A percentile compares a stretch with the other conserved stretches of the same genome.
Evolutionary conservation across 1,140 invertebrate genomes (phyloP).

Genomic region (Diachasmimorpha longicaudata): DNA sequence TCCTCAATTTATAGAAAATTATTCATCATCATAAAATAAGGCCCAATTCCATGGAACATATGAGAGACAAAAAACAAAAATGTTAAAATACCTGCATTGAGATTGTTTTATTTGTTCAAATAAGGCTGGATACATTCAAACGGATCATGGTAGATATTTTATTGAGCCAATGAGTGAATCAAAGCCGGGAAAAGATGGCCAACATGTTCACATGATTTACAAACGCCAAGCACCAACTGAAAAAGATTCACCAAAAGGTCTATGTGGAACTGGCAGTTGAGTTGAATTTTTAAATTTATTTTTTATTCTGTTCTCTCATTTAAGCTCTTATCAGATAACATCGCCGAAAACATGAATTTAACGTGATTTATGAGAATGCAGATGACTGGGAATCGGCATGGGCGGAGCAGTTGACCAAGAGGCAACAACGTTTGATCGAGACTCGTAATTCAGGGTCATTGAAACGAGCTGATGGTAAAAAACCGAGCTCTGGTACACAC

Average conservation of each 20-base stretch:
- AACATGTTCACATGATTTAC: constrained; percentile 63
- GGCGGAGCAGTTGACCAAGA: constrained; percentile 54
- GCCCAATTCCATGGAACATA: no score
- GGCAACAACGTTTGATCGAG: constrained; percentile 30
- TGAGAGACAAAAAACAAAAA: no score
- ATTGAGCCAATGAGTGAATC: constrained; percentile 61
- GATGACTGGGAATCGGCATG: constrained; percentile 59
- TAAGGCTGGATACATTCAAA: constrained; percentile 61
- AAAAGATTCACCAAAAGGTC: constrained; percentile 27
- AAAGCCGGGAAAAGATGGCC: constrained; percentile 53
- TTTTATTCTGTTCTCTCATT: neutral
- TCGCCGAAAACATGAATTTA: constrained; percentile 6
- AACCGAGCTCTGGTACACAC: constrained; percentile 31
- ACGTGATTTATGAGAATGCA: constrained; percentile 14
- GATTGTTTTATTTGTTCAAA: neutral
- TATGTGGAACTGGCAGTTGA: constrained; percentile 42
- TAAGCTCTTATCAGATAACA: constrained; percentile 2
- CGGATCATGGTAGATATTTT: constrained; percentile 57
- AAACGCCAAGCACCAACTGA: constrained; percentile 40
- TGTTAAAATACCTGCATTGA: neutral
- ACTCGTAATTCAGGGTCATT: constrained; percentile 16
- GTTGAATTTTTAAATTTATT: neutral
- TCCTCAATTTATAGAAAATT: no score
- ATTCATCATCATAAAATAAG: no score
- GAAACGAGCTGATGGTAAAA: constrained; percentile 14